phyloP scores from a whole-genome alignment of 2,888 invertebrate species.

The Magallana nippona region DNA sequence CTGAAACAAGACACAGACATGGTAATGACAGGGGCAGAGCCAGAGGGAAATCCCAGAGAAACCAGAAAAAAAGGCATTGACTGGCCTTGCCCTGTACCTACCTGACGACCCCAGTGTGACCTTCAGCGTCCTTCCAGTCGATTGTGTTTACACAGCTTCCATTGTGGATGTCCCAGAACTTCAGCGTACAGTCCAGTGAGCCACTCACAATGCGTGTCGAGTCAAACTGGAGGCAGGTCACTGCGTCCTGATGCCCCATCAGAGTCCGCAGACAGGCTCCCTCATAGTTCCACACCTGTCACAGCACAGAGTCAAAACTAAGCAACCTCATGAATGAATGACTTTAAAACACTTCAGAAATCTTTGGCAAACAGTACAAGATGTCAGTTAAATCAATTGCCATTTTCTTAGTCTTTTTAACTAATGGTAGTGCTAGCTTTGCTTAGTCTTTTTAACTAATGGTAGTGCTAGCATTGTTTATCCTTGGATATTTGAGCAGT shows the following conservation, averaged over 20 bases:
- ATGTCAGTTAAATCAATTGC: too few relatives aligned
- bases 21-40: not conserved
- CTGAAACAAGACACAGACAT: slow-evolving; percentile 61
- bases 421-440: too few relatives aligned
- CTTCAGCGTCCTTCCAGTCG: slow-evolving; percentile 82
- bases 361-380: too few relatives aligned
- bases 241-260: slow-evolving; percentile 81
- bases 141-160: slow-evolving; percentile 81
- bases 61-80: too few relatives aligned
- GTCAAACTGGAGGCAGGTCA: slow-evolving; percentile 82
- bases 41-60: not conserved
- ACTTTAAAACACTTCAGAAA: too few relatives aligned
- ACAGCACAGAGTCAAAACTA: not conserved
- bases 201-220: slow-evolving; percentile 81
- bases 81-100: slow-evolving; percentile 45
- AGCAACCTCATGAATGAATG: too few relatives aligned
- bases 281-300: slow-evolving; percentile 80
- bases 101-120: slow-evolving; percentile 82
- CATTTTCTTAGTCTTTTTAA: too few relatives aligned
- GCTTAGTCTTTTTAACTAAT: not conserved
- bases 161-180: slow-evolving; percentile 81
- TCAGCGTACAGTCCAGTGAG: slow-evolving; percentile 81
- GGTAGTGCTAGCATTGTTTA: too few relatives aligned
- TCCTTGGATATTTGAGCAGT: too few relatives aligned
- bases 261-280: slow-evolving; percentile 80